Evolutionary conservation across 2,888 invertebrate species (phyloP), one percentile per base, ranked within the genome.

Genomic region (Tillus elongatus): DNA sequence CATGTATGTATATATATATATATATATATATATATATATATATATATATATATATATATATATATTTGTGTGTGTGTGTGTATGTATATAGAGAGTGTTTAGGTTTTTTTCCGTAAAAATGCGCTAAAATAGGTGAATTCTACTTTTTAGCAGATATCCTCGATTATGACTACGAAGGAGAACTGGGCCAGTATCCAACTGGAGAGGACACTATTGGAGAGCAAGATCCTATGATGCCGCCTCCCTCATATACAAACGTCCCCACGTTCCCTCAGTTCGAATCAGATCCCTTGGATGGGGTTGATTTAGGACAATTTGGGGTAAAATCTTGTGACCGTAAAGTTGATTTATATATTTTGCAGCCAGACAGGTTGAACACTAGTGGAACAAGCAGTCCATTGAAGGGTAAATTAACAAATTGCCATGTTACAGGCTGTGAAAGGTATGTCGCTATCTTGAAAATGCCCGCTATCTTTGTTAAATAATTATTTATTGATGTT

Each of bases 401-500:
- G 2, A 90, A 89, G 68, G 90, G 88, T 37, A 89, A 88, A 65
- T 70, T 88, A 30, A 89, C 87, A 26, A 90, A 88, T 61, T 90
- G 88, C 59, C 89, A 87, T 57, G 78, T 79, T 37, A 86, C 85
- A 28, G 88, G 87, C 43, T 90, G 90, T 59, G 88, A 89, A 63
- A 82, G 85, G 84, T 83, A 58, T 13, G 14, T 4, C 19, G 30
- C 11, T 3, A n/a, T 8, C n/a, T 16, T 2, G 34, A 19, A 19
- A 19, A 19, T 8, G 6, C 13, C 27, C n/a, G n/a, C n/a, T n/a
- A n/a, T n/a, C 6, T 8, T 29, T 26, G 3, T 29, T 6, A 30
- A 28, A 24, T 16, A 28, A 47, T 13, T 32, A 33, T 13, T 27
- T 29, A 39, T 40, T 29, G n/a, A n/a, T n/a, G 2, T 68, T 50